Conservation (phyloP, 2,797 vertebrate genomes). For the Tapera naevia region DNA sequence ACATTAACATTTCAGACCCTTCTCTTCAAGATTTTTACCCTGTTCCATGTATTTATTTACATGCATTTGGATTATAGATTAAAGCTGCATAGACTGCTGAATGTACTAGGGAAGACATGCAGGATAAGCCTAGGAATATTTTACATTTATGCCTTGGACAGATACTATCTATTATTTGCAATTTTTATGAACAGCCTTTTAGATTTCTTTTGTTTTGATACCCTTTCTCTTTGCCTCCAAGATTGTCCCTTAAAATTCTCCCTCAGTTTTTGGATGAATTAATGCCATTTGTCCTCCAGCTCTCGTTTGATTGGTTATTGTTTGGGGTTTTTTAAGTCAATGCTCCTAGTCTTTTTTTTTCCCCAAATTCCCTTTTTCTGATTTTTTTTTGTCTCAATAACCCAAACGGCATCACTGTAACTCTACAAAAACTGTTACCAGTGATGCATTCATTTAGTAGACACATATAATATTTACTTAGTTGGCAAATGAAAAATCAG, state of each 20-base stretch:
- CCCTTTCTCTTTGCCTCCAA: background rate
- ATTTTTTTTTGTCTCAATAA: background rate
- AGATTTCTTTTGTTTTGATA: background rate
- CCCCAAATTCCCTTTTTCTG: background rate
- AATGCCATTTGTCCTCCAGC: background rate
- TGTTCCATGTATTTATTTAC: background rate
- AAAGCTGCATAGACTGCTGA: background rate
- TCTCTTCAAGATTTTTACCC: background rate
- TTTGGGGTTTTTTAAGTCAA: background rate
- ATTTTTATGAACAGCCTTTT: background rate
- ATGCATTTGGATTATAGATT: background rate
- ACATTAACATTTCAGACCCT: background rate
- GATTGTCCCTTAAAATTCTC: background rate
- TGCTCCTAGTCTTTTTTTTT: background rate
- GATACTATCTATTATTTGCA: background rate
- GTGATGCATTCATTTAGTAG: background rate
- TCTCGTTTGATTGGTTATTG: background rate
- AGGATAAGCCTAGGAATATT: background rate
- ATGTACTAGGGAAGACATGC: background rate
- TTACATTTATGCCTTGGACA: background rate
- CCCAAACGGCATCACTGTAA: background rate
- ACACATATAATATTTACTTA: background rate
- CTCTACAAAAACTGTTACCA: background rate
- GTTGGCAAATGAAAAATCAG: background rate
- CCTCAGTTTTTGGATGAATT: background rate